phyloP scores from a whole-genome alignment of 2,888 invertebrate genomes.

The Lepidocyrtinus sp. region DNA sequence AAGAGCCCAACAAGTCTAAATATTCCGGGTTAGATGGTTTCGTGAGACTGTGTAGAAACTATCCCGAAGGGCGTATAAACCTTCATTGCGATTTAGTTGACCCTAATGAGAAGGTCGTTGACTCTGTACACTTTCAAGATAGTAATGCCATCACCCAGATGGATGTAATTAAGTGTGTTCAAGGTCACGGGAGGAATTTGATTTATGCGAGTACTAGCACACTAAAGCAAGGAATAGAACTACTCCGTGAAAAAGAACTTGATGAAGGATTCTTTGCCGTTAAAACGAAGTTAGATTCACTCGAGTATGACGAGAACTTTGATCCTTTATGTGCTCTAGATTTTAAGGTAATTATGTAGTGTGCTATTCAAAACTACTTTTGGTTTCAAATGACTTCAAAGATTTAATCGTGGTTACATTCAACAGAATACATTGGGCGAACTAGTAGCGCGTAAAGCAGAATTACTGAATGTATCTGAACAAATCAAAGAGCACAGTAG shows the following conservation, averaged over 20 bases:
- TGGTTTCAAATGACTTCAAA: too few relatives aligned
- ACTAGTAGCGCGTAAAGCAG: constrained; percentile 43
- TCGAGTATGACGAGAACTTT: constrained; percentile 50
- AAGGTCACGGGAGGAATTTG: constrained; percentile 41
- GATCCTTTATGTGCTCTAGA: constrained; percentile 54
- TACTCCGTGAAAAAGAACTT: constrained; percentile 16
- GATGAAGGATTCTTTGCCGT: constrained; percentile 27
- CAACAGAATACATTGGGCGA: constrained; percentile 43
- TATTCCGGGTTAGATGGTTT: constrained; percentile 10
- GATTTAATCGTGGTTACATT: background rate
- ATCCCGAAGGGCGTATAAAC: constrained; percentile 13
- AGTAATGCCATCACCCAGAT: background rate
- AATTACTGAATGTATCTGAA: constrained; percentile 43
- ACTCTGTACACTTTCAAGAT: background rate
- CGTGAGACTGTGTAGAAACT: constrained; percentile 12
- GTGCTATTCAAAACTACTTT: too few relatives aligned
- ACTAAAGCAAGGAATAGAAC: constrained; percentile 9
- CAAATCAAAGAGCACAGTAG: constrained; percentile 29
- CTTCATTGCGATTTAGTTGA: constrained; percentile 1
- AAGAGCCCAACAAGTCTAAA: too few relatives aligned
- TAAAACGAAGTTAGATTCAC: constrained; percentile 19
- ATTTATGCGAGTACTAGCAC: constrained; percentile 13
- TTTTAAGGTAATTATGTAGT: constrained; percentile 47
- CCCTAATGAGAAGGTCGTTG: too few relatives aligned
- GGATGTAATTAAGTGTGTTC: constrained; percentile 28